Evolutionary conservation across 1,140 invertebrate species (phyloP).

Genomic region (Pseudomyrmex sp.): DNA sequence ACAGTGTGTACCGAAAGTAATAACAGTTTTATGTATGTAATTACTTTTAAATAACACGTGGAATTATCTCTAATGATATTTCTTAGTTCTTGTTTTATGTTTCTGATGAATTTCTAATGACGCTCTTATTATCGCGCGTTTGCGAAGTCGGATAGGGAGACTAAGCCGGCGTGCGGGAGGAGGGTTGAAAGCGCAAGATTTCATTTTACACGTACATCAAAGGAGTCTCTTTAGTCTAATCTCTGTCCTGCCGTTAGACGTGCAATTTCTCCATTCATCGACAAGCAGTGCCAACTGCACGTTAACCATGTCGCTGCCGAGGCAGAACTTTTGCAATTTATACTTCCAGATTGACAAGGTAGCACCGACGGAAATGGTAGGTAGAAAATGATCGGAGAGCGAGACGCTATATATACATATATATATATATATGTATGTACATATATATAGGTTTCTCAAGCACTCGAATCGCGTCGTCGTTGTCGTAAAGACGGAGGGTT

Average conservation of each 20-base stretch:
- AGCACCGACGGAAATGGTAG: constrained; percentile 1
- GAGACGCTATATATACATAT: not conserved
- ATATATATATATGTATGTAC: too few relatives aligned
- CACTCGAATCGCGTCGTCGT: constrained; percentile 35
- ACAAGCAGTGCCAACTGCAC: constrained; percentile 21
- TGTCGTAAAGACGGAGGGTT: not conserved
- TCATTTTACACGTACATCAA: not conserved
- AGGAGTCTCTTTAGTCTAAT: not conserved
- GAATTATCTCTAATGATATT: too few relatives aligned
- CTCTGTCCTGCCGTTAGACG: not conserved
- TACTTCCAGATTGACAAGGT: constrained; percentile 56
- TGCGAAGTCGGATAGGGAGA: too few relatives aligned
- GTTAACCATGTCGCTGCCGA: constrained; percentile 35
- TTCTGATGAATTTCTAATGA: too few relatives aligned
- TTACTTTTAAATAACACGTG: too few relatives aligned
- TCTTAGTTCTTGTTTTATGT: too few relatives aligned
- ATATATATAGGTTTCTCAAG: not conserved
- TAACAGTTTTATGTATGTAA: too few relatives aligned
- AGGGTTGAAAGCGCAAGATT: too few relatives aligned
- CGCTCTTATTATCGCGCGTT: too few relatives aligned
- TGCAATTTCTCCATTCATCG: constrained; percentile 39
- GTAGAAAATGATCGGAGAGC: not conserved
- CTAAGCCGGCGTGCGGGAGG: too few relatives aligned
- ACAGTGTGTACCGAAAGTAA: too few relatives aligned
- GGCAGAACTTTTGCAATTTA: constrained; percentile 56